phyloP scores from a whole-genome alignment of 1,140 invertebrate genomes.

The Conus ventricosus region DNA sequence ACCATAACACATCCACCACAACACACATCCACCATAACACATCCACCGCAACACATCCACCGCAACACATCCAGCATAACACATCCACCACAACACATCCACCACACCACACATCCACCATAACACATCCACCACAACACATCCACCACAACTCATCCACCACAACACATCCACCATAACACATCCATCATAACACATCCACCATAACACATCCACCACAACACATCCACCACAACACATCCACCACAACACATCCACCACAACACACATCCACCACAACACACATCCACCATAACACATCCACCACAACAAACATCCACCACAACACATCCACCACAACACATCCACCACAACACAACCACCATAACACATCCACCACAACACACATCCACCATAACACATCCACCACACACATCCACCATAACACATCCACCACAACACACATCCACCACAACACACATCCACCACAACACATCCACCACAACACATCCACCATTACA shows the following conservation, averaged over 20 bases:
- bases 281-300: not conserved
- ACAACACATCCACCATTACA: not conserved
- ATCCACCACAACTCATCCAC: not conserved
- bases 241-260: too few species aligned
- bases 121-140: not conserved
- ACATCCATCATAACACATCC: not conserved
- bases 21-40: too few species aligned
- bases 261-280: not conserved
- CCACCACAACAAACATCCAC: not conserved
- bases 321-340: not conserved
- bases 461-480: too few species aligned
- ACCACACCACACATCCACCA: not conserved
- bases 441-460: too few species aligned
- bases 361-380: too few species aligned
- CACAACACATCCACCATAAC: not conserved
- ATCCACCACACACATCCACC: not conserved
- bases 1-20: too few species aligned
- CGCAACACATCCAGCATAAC: too few species aligned
- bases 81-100: too few species aligned
- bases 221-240: not conserved
- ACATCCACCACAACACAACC: not conserved
- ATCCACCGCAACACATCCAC: too few species aligned
- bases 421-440: too few species aligned
- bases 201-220: not conserved
- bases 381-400: not conserved